Percentiles rank a stretch among this genome's conserved stretches.
These are phyloP conservation scores for Batillaria attramentaria DNA, from an alignment of 1,140 invertebrate genomes.

Conservation along the genomic window DNA sequence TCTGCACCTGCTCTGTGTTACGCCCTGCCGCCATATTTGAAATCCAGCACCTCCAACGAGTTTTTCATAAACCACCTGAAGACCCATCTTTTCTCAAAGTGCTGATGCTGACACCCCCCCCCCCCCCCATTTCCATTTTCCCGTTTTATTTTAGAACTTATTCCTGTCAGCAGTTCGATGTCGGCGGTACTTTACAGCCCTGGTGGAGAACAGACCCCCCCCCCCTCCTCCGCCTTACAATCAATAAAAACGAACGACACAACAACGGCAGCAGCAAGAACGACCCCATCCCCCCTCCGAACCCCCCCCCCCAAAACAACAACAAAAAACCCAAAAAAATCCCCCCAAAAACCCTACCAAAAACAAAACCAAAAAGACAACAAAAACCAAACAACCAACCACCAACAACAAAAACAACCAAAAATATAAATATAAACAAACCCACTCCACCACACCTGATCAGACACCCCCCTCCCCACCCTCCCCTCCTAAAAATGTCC, in stretches of 20 bases:
- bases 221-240: not conserved
- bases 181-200: too few relatives aligned
- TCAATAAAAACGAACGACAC: not conserved
- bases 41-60: too few relatives aligned
- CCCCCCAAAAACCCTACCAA: not conserved
- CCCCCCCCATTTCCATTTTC: not conserved
- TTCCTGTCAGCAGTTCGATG: not conserved
- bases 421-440: too few relatives aligned
- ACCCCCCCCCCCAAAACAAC: too few relatives aligned
- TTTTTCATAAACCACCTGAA: too few relatives aligned
- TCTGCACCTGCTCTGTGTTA: not conserved
- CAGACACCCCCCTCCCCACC: too few relatives aligned
- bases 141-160: not conserved
- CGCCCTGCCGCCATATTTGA: too few relatives aligned
- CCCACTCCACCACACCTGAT: too few relatives aligned
- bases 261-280: not conserved
- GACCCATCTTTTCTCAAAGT: too few relatives aligned
- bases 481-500: too few relatives aligned
- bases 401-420: not conserved
- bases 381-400: not conserved
- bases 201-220: not conserved
- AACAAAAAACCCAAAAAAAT: not conserved
- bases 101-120: too few relatives aligned
- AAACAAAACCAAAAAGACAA: not conserved
- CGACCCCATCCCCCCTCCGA: too few relatives aligned